Base-by-base conservation (phyloP, 2,888 invertebrate species). In the Biston betularia region DNA sequence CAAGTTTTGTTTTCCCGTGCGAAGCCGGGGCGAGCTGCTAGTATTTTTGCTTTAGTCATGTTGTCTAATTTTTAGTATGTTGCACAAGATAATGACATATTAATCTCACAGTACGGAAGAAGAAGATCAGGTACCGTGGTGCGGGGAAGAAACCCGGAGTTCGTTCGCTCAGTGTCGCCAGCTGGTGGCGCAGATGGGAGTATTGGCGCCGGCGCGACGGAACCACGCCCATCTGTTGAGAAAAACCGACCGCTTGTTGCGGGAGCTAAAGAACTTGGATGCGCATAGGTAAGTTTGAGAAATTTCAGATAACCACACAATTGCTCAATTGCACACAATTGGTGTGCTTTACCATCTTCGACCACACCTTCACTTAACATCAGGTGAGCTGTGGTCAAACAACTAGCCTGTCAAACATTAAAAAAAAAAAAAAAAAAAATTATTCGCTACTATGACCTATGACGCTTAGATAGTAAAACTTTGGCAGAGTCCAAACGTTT, bases 251-350 rank as follows among this genome's bases (percentile, higher is more conserved):
- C 96, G 98, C 63, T 94, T 99, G 72, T 89, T 99, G 68, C 94
- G 99, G 12, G 99, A 99, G 85, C 88, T 99, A 66, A 95, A 98
- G 69, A 98, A 99, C 89, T 94, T 99, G 50, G 99, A 99, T 85
- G 96, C 96, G 65, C 98, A 98, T 79, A 95, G 96, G 93, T 95
- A 76, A 52, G 1, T 49, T 12, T 2, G 5, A 11, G 14, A 44
- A 44, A 45, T 45, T 5, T 6, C 45, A 9, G 14, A 14, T 1
- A 35, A 35, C 35, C 35, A 35, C 35, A 4, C 7, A 35, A 7
- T 42, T 6, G 42, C 42, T 11, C 10, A 42, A 42, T n/a, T n/a
- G n/a, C 24, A 24, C 24, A 24, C 24, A 24, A 3, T 2, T 2
- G 1, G 3, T 24, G 24, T 24, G 1, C 24, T 1, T 24, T 24